Conservation (phyloP, 2,113 vertebrate species). For the Heterotilapia buettikoferi region DNA sequence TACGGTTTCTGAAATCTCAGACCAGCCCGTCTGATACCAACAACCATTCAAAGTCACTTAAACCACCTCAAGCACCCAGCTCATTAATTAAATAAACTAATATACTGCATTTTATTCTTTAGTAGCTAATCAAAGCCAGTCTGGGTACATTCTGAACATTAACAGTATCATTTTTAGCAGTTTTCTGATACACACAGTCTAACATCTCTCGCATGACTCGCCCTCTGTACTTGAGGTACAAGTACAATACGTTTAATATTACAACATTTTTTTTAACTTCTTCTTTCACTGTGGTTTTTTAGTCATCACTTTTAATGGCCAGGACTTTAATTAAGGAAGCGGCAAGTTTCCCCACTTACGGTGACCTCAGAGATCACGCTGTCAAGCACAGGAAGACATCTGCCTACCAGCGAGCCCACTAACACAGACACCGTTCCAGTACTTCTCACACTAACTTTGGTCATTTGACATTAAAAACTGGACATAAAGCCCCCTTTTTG, state of each 20-base stretch:
- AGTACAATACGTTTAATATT: neutral
- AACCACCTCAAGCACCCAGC: neutral
- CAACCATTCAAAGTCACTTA: neutral
- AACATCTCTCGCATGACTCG: neutral
- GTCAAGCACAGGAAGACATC: neutral
- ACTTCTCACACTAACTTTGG: neutral
- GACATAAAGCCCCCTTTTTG: neutral
- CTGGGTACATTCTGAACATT: neutral
- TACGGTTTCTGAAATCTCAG: neutral
- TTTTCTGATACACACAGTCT: neutral
- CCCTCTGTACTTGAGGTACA: neutral
- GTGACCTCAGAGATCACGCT: neutral
- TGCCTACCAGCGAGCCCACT: neutral
- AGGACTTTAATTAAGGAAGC: neutral
- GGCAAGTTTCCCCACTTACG: neutral
- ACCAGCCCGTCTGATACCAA: neutral
- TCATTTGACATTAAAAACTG: neutral
- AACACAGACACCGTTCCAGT: neutral
- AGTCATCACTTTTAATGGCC: neutral
- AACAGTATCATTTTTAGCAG: neutral
- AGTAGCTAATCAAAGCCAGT: neutral
- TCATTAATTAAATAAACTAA: neutral
- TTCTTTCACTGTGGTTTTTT: neutral
- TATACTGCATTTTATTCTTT: neutral
- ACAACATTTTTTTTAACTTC: neutral